These are phyloP conservation scores for Drosophila sp. DNA, from an alignment of 1,140 invertebrate species.

Conservation along the genomic window DNA sequence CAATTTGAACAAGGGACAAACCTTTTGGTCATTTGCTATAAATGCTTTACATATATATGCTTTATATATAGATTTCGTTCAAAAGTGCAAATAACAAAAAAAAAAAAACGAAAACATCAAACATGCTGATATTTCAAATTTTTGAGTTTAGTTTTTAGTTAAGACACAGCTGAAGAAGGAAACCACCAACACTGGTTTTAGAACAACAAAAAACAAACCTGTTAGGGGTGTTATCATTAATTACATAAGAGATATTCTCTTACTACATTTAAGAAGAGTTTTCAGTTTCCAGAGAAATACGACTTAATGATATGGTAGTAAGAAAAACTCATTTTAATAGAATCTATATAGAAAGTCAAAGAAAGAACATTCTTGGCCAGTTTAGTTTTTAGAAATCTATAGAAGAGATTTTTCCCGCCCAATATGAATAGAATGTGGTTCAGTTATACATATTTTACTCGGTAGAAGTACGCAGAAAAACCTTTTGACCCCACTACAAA, in stretches of 20 bases:
- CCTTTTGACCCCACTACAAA: too few relatives aligned
- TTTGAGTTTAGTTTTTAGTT: slow-evolving; percentile 49
- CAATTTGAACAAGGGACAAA: slow-evolving; percentile 77
- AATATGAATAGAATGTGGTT: too few relatives aligned
- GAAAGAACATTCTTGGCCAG: too few relatives aligned
- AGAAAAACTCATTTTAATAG: too few relatives aligned
- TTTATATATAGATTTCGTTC: slow-evolving; percentile 25
- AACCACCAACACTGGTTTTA: background rate
- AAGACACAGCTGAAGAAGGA: background rate
- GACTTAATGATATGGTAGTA: too few relatives aligned
- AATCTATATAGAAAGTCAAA: too few relatives aligned
- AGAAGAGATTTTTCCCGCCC: too few relatives aligned
- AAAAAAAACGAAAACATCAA: slow-evolving; percentile 23
- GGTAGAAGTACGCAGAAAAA: background rate
- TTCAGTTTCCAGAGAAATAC: too few relatives aligned
- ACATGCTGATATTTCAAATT: slow-evolving; percentile 53
- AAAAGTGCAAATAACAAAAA: slow-evolving; percentile 55
- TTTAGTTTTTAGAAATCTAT: too few relatives aligned
- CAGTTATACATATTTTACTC: background rate
- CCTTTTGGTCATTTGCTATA: slow-evolving; percentile 69
- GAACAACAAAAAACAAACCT: background rate
- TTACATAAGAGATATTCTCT: background rate
- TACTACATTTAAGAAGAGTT: too few relatives aligned
- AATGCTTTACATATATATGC: slow-evolving; percentile 46
- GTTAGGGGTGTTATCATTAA: background rate